phyloP scores from a whole-genome alignment of 2,113 vertebrate species.

The Vidua chalybeata region DNA sequence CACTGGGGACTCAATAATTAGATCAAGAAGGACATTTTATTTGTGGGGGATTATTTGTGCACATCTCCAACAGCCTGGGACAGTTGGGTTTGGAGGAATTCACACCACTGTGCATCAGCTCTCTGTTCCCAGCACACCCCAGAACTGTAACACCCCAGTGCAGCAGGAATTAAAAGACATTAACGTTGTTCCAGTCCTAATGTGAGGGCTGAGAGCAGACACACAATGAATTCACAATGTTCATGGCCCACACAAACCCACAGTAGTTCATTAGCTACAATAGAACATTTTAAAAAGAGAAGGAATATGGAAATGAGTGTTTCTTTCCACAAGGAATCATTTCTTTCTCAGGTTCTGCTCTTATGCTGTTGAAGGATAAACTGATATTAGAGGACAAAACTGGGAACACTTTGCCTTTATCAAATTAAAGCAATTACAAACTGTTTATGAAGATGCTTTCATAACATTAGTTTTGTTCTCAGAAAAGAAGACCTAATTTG shows the following conservation, averaged over 20 bases:
- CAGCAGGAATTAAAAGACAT: neutral
- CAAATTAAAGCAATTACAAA: neutral
- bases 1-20: neutral
- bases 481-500: neutral
- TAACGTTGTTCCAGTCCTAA: neutral
- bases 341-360: neutral
- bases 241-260: neutral
- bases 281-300: neutral
- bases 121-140: accelerated
- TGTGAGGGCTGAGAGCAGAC: neutral
- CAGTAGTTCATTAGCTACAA: neutral
- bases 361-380: neutral
- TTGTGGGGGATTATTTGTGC: neutral
- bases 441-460: neutral
- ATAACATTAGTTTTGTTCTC: neutral
- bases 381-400: neutral
- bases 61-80: neutral
- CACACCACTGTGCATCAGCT: accelerated
- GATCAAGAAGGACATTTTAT: neutral
- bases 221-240: neutral
- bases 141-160: neutral
- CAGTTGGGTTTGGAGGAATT: neutral
- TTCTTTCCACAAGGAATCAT: neutral
- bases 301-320: neutral
- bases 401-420: neutral